These are phyloP conservation scores for Caenorhabditis remanei DNA, from an alignment of 1,140 invertebrate genomes.

Conservation along the genomic window DNA sequence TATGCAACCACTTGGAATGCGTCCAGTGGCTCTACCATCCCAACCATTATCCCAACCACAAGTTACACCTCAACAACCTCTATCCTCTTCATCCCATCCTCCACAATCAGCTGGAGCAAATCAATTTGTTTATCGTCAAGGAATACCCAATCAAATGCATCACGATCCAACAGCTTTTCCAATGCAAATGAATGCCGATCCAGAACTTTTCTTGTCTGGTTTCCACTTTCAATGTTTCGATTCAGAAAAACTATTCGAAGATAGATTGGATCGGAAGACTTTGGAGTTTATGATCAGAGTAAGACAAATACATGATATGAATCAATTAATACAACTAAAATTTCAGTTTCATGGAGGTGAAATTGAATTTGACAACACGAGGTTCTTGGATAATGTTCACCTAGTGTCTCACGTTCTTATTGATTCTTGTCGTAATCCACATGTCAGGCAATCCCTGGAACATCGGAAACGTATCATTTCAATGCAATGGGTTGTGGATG, in stretches of 20 bases:
- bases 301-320: background rate
- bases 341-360: conserved; percentile 42
- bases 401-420: conserved; percentile 1
- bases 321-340: background rate
- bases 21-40: conserved; percentile 2
- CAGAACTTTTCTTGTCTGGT: background rate
- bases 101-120: conserved; percentile 8
- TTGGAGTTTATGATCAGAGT: conserved; percentile 40
- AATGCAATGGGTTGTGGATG: conserved; percentile 60
- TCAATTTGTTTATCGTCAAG: conserved; percentile 44
- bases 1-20: background rate
- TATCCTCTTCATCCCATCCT: conserved; percentile 6
- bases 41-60: background rate
- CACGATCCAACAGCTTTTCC: conserved; percentile 29
- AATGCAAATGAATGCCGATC: background rate
- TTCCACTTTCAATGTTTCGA: conserved; percentile 21
- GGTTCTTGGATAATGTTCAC: conserved; percentile 4
- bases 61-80: background rate
- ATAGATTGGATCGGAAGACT: conserved; percentile 37
- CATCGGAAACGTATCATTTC: conserved; percentile 59
- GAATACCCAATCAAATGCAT: conserved; percentile 8
- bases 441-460: conserved; percentile 24
- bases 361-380: background rate
- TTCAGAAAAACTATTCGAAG: conserved; percentile 14
- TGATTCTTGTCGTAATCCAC: conserved; percentile 6